Conservation (phyloP, 2,888 invertebrate genomes). For the Spatulosminthurus flaviceps region DNA sequence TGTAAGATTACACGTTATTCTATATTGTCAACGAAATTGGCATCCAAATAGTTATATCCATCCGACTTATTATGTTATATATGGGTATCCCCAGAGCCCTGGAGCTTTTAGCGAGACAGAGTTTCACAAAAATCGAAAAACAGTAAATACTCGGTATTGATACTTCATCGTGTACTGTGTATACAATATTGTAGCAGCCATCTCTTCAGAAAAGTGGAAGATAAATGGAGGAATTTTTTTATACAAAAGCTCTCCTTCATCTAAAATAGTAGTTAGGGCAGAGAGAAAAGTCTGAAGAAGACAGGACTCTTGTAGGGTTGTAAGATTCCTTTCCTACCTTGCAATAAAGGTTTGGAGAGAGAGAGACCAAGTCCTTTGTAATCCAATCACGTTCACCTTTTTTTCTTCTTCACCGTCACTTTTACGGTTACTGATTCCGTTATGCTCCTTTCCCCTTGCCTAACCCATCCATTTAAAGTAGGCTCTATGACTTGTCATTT, state of each 20-base stretch:
- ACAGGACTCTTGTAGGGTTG: conserved; percentile 5
- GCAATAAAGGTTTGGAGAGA: background rate
- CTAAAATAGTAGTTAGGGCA: background rate
- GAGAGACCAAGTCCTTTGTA: background rate
- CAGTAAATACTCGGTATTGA: background rate
- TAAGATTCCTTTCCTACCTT: too few relatives aligned
- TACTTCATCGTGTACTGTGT: too few relatives aligned
- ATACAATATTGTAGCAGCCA: background rate
- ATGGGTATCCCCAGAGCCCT: background rate
- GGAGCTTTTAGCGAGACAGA: background rate
- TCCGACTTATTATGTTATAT: background rate
- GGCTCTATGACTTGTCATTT: too few relatives aligned
- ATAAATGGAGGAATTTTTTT: conserved; percentile 22
- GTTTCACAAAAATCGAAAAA: background rate
- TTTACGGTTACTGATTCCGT: conserved; percentile 4
- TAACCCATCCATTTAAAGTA: background rate
- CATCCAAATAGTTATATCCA: too few relatives aligned
- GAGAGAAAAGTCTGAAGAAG: conserved; percentile 15
- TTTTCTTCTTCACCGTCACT: conserved; percentile 22
- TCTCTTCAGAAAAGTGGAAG: background rate
- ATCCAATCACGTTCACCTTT: conserved; percentile 16
- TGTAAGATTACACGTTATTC: too few relatives aligned
- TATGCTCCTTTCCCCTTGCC: background rate
- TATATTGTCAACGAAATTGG: too few relatives aligned
- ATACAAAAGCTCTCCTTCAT: background rate